Evolutionary conservation across 2,113 vertebrate genomes (phyloP).

Genomic region (Emydura subglobosa): DNA sequence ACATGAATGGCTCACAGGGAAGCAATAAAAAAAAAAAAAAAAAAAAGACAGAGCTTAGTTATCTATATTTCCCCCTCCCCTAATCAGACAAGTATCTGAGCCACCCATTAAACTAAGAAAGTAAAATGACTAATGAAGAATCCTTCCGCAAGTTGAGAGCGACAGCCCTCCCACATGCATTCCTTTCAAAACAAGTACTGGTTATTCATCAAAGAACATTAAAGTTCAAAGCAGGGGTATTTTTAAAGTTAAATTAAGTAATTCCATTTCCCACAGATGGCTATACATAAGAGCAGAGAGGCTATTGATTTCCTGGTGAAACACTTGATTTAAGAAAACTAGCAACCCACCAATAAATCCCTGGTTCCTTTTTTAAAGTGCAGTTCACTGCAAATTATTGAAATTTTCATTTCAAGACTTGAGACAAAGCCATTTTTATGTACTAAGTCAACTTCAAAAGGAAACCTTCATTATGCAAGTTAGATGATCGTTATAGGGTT

Average conservation of each 20-base stretch:
- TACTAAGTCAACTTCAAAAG: background rate
- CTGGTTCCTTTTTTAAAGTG: background rate
- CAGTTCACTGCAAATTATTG: background rate
- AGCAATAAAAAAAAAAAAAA: background rate
- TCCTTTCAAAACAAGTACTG: background rate
- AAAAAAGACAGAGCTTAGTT: rapidly evolving
- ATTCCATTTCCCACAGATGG: background rate
- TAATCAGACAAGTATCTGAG: background rate
- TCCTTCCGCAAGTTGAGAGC: background rate
- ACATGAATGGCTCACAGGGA: background rate
- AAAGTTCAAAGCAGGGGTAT: background rate
- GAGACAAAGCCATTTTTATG: background rate
- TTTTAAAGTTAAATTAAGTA: background rate
- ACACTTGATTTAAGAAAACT: background rate
- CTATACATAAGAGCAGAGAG: background rate
- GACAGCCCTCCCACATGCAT: background rate
- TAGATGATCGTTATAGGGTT: rapidly evolving
- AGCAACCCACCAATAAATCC: background rate
- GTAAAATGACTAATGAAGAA: background rate
- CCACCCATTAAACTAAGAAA: background rate
- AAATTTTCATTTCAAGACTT: background rate
- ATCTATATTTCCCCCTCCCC: rapidly evolving
- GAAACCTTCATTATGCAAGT: rapidly evolving
- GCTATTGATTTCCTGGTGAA: background rate
- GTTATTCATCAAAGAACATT: background rate